Base-by-base conservation (phyloP, 2,797 vertebrate species). In the Rhodeus uyekii region DNA sequence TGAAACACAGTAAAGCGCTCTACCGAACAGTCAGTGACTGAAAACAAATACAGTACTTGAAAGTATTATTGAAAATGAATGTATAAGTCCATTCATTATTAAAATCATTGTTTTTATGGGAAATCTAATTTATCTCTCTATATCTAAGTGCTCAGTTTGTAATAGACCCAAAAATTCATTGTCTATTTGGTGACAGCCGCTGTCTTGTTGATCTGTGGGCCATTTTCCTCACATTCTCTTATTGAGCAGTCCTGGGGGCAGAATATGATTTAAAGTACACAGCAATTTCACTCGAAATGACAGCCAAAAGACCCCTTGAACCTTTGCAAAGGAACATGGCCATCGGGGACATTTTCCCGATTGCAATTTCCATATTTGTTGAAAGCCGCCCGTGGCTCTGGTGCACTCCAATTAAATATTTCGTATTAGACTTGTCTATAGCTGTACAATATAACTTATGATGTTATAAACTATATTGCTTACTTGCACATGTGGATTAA, bases 181-280 rank as follows among this genome's bases (percentile, higher is more conserved):
- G 1, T 76, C 74, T 22, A 67, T 38, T 50, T 36, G 19, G 13
- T 5, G n/a, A 16, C 32, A 48, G 5, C 46, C 29, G 44, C 74
- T 82, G 76, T 82, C 76, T 82, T 78, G 55, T 81, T 48, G 36
- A 55, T 64, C 48, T 81, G 18, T 12, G 6, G 58, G 74, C 38
- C 32, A 34, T 74, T 72, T 50, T 79, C 69, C 69, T 76, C 32
- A 61, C 81, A 73, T 81, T 19, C 36, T 77, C 50, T 58, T 78
- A 75, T 48, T 75, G 63, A 85, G 80, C 42, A 46, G 46, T 76
- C 77, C 58, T 80, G 24, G 27, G 84, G 84, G 50, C 64, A 38
- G 14, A n/a, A 68, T 68, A 76, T 82, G 74, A 78, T 81, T 78
- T 72, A 77, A 82, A 78, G 77, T 64, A 79, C 78, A 84, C 82